A percentile compares a stretch with the other conserved stretches of the same genome.
Evolutionary conservation across 2,797 vertebrate genomes (phyloP).

Genomic region (Rhabdomys pumilio): DNA sequence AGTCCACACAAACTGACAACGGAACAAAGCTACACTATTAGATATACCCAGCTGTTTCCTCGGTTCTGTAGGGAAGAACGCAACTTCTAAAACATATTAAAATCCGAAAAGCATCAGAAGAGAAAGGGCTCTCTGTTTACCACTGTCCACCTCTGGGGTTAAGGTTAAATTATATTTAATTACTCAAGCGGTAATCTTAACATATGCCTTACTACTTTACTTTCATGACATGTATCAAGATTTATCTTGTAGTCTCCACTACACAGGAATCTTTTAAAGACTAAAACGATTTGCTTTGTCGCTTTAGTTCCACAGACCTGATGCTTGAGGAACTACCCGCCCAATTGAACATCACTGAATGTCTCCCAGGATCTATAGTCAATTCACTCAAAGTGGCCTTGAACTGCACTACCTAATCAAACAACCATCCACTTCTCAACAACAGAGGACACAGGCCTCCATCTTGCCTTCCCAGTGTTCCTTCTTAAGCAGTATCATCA

Average conservation of each 20-base stretch:
- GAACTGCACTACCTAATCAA: conserved; percentile 10
- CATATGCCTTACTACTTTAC: background rate
- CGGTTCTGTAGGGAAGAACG: background rate
- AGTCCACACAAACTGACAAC: background rate
- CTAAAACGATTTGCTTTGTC: conserved; percentile 39
- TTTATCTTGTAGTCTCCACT: conserved; percentile 12
- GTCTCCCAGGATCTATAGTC: background rate
- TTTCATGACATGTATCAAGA: conserved; percentile 54
- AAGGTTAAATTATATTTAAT: conserved; percentile 61
- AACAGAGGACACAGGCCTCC: background rate
- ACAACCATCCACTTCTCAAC: conserved; percentile 22
- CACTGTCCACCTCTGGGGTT: background rate
- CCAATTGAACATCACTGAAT: conserved; percentile 30
- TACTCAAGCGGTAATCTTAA: conserved; percentile 33
- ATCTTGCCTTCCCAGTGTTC: background rate
- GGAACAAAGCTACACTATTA: conserved; percentile 41
- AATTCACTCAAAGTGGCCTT: conserved; percentile 42
- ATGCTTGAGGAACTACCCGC: background rate
- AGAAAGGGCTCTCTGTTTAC: conserved; percentile 1
- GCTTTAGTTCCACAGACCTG: background rate
- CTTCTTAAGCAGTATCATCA: background rate
- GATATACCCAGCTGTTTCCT: conserved; percentile 6
- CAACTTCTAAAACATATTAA: conserved; percentile 47
- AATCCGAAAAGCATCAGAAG: conserved; percentile 52
- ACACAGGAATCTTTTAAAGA: conserved; percentile 11